Evolutionary conservation across 1,140 invertebrate genomes (phyloP).

Genomic region (Papilio machaon): DNA sequence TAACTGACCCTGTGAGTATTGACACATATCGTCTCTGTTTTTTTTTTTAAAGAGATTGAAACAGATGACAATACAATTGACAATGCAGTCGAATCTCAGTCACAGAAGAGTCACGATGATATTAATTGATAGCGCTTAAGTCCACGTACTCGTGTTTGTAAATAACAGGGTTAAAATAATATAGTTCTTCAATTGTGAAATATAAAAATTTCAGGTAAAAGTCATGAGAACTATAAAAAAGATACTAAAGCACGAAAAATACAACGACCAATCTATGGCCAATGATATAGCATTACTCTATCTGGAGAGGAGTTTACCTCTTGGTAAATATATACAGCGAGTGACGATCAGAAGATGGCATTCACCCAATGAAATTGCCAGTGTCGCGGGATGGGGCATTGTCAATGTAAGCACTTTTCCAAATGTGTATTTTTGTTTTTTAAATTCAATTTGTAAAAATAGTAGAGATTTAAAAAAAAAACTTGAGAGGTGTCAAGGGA

Average conservation of each 20-base stretch:
- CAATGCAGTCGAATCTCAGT: too few relatives aligned
- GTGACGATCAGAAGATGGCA: slow-evolving; percentile 32
- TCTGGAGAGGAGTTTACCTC: slow-evolving; percentile 8
- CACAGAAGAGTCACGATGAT: too few relatives aligned
- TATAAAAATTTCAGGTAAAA: slow-evolving; percentile 25
- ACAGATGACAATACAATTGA: too few relatives aligned
- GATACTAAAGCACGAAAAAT: slow-evolving; percentile 30
- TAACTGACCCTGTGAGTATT: too few relatives aligned
- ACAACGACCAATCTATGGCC: slow-evolving; percentile 31
- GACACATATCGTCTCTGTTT: too few relatives aligned
- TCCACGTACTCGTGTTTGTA: neutral
- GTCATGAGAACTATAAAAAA: slow-evolving; percentile 23
- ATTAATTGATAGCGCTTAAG: too few relatives aligned
- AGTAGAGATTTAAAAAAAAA: too few relatives aligned
- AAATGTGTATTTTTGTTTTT: neutral
- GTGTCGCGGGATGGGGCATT: slow-evolving; percentile 41
- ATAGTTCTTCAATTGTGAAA: neutral
- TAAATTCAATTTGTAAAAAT: too few relatives aligned
- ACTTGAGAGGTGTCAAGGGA: too few relatives aligned
- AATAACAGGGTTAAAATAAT: neutral
- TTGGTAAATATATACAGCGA: slow-evolving; percentile 32
- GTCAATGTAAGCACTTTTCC: slow-evolving; percentile 35
- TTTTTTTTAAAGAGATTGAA: too few relatives aligned
- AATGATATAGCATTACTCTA: slow-evolving; percentile 40
- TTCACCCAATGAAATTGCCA: neutral